Percentiles rank a stretch among this genome's conserved stretches.
phyloP scores from a whole-genome alignment of 2,113 vertebrate genomes.

The Pluvianellus socialis region DNA sequence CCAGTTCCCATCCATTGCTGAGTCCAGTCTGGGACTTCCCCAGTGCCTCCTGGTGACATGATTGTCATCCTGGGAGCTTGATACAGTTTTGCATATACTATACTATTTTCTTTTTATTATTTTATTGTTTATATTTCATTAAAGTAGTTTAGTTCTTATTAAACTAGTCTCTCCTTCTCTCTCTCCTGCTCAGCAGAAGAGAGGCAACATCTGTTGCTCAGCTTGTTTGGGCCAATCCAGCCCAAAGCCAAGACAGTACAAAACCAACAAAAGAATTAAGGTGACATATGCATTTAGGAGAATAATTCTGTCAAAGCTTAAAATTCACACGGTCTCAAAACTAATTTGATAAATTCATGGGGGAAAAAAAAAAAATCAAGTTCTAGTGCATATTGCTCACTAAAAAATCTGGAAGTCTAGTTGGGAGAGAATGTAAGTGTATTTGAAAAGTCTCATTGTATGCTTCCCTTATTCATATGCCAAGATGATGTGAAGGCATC shows the following conservation, averaged over 20 bases:
- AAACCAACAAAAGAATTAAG: background rate
- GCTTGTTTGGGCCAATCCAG: too few species aligned
- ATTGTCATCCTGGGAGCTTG: too few species aligned
- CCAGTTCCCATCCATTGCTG: too few species aligned
- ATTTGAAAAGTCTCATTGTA: background rate
- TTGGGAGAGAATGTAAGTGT: background rate
- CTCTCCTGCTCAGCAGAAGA: too few species aligned
- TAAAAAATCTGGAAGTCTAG: background rate
- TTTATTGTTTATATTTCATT: too few species aligned
- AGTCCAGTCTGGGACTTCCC: too few species aligned
- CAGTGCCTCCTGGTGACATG: too few species aligned
- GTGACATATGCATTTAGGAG: background rate
- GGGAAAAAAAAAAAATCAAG: background rate
- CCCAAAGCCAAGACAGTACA: background rate
- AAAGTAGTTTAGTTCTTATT: too few species aligned
- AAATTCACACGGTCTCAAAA: background rate
- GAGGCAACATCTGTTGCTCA: too few species aligned
- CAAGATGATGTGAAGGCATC: background rate
- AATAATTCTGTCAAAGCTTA: background rate
- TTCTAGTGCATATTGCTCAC: background rate
- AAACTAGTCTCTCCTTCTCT: too few species aligned
- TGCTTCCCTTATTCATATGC: background rate
- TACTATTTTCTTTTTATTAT: too few species aligned
- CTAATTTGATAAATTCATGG: background rate
- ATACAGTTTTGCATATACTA: too few species aligned